Evolutionary conservation across 2,888 invertebrate genomes (phyloP), one percentile per base, ranked within the genome.

Genomic region (Amiota communis): DNA sequence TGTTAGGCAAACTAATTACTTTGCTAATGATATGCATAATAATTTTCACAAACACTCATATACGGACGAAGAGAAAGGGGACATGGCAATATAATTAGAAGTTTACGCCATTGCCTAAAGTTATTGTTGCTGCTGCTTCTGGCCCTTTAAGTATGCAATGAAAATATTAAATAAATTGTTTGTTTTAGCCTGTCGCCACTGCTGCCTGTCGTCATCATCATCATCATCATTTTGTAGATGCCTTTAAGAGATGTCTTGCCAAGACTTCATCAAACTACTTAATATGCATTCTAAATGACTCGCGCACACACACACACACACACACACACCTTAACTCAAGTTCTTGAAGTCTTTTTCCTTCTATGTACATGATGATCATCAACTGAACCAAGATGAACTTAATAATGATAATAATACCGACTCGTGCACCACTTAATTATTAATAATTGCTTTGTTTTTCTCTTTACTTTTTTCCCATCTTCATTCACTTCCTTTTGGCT

Each of bases 11-110:
- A 76, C 76, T 81, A 77, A 85, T 83, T 84, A 80, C 78, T 73
- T 73, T 78, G 77, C 78, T 81, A 85, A 85, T 84, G 84, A 82
- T 80, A 78, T 85, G 81, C 79, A 85, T 80, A 83, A 80, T 79
- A 83, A 79, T 82, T 80, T 76, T 47, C 75, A 75, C 77, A 79
- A 75, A 76, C 73, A 76, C 78, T 61, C 70, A 72, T 65, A 23
- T 3, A 23, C 23, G 23, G n/a, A 9, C 51, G 12, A 17, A 49
- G 51, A 46, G 4, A 48, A 49, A n/a, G 46, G 15, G 15, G 13
- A 56, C 51, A 17, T 63, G 63, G 65, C 51, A 71, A 64, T 56
- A 64, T 71, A 71, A 71, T 71, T 71, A 71, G 65, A 71, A 71
- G 64, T 71, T 70, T 20, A 4, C 53, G 72, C 71, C 73, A 70